Percentiles rank a stretch among this genome's conserved stretches.
These are phyloP conservation scores for Anoplius nigerrimus DNA, from an alignment of 2,888 invertebrate genomes.

Conservation along the genomic window DNA sequence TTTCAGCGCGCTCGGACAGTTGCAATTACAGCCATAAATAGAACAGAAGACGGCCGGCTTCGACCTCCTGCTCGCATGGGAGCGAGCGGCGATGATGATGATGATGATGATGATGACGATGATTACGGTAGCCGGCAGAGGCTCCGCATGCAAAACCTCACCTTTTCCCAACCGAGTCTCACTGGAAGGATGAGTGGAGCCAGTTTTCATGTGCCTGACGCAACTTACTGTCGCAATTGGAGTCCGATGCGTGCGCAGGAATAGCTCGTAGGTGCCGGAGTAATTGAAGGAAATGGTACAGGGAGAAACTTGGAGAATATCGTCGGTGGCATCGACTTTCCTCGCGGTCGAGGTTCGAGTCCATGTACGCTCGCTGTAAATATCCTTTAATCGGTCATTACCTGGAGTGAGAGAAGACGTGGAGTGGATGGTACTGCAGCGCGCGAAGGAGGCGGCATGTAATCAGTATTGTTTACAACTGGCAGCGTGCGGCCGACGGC, in stretches of 20 bases:
- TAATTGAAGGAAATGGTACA: too few relatives aligned
- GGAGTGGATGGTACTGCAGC: too few relatives aligned
- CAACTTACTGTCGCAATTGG: too few relatives aligned
- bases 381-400: too few relatives aligned
- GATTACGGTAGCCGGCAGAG: not conserved
- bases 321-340: too few relatives aligned
- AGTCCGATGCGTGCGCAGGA: too few relatives aligned
- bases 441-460: not conserved
- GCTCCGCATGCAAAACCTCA: not conserved
- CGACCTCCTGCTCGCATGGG: slow-evolving; percentile 1
- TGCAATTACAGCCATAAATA: slow-evolving; percentile 25
- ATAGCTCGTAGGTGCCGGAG: too few relatives aligned
- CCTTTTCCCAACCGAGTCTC: not conserved
- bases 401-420: too few relatives aligned
- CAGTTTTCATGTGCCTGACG: too few relatives aligned
- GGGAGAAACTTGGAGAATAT: too few relatives aligned
- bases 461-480: slow-evolving; percentile 16
- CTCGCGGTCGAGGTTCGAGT: too few relatives aligned
- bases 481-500: not conserved
- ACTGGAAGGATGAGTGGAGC: not conserved
- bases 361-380: too few relatives aligned
- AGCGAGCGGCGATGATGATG: not conserved
- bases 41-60: slow-evolving; percentile 7
- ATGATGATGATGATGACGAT: slow-evolving; percentile 4
- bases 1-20: slow-evolving; percentile 18